These are phyloP conservation scores for Margaritifera margaritifera DNA, from an alignment of 2,888 invertebrate species.

Conservation along the genomic window DNA sequence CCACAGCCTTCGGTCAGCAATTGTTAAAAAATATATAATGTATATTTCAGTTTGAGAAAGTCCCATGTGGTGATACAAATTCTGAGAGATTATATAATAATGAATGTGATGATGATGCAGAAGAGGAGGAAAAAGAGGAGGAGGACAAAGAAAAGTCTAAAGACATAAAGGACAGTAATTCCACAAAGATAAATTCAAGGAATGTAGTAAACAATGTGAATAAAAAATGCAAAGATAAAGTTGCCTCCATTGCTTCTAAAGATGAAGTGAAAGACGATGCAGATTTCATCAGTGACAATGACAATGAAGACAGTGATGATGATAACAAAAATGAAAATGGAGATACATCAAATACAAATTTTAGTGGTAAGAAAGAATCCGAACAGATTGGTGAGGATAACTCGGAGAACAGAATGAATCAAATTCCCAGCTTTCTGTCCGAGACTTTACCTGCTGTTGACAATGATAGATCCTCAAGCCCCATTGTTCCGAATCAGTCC, in stretches of 20 bases:
- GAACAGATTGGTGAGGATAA: slow-evolving; percentile 8
- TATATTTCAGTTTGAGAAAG: slow-evolving; percentile 39
- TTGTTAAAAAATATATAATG: slow-evolving; percentile 2
- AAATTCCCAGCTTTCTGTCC: slow-evolving; percentile 15
- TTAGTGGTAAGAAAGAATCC: slow-evolving; percentile 1
- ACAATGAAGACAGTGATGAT: slow-evolving; percentile 8
- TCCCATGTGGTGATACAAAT: slow-evolving; percentile 27
- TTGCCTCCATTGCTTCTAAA: background rate
- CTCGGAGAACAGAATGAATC: slow-evolving; percentile 4
- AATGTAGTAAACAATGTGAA: too few relatives aligned
- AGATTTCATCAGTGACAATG: slow-evolving; percentile 8
- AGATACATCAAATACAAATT: background rate
- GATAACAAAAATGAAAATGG: slow-evolving; percentile 14
- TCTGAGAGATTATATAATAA: slow-evolving; percentile 23
- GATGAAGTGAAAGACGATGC: slow-evolving; percentile 13
- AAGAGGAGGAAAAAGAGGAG: slow-evolving; percentile 8
- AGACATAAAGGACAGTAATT: background rate
- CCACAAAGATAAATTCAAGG: too few relatives aligned
- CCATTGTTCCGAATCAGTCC: too few relatives aligned
- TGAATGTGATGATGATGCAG: slow-evolving; percentile 13
- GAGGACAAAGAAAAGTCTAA: slow-evolving; percentile 20
- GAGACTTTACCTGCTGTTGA: slow-evolving; percentile 29
- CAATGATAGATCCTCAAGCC: too few relatives aligned
- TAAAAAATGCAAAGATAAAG: too few relatives aligned
- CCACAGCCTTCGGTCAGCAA: background rate